Evolutionary conservation across 2,113 vertebrate genomes (phyloP).

Genomic region (Syrrhaptes paradoxus): DNA sequence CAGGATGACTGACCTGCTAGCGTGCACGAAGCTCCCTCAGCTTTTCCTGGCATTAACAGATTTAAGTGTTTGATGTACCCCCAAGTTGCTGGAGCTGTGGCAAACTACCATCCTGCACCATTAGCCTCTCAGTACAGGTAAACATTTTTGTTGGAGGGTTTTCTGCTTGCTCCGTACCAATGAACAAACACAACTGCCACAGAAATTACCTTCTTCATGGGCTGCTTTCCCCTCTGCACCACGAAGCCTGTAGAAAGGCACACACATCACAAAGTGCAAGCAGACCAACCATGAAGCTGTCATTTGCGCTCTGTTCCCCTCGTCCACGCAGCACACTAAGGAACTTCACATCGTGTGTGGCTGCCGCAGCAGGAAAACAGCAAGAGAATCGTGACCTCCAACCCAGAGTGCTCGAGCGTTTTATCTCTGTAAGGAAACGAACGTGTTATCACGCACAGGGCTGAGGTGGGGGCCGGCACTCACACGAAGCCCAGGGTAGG

Average conservation of each 20-base stretch:
- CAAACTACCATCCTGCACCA: not conserved
- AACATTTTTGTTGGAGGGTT: no score
- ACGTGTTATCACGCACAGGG: rapidly evolving
- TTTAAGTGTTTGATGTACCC: rapidly evolving
- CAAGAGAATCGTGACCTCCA: rapidly evolving
- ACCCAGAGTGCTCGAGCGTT: rapidly evolving
- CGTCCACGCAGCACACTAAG: rapidly evolving
- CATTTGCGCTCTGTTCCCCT: rapidly evolving
- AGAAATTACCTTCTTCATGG: rapidly evolving
- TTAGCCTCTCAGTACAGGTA: rapidly evolving
- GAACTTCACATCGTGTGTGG: rapidly evolving
- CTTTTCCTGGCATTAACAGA: not conserved
- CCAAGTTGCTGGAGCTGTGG: not conserved
- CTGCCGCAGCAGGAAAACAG: not conserved
- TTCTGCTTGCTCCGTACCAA: rapidly evolving
- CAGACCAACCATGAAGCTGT: rapidly evolving
- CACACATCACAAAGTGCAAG: rapidly evolving
- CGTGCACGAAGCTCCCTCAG: not conserved
- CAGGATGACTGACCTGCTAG: not conserved
- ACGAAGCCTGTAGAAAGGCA: not conserved
- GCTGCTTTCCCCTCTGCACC: not conserved
- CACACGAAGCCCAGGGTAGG: no score
- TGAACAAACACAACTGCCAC: rapidly evolving
- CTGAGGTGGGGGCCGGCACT: rapidly evolving
- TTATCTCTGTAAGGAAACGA: rapidly evolving